Evolutionary conservation across 2,888 invertebrate species (phyloP), one percentile per base, ranked within the genome.

Genomic region (Diabrotica balteata): DNA sequence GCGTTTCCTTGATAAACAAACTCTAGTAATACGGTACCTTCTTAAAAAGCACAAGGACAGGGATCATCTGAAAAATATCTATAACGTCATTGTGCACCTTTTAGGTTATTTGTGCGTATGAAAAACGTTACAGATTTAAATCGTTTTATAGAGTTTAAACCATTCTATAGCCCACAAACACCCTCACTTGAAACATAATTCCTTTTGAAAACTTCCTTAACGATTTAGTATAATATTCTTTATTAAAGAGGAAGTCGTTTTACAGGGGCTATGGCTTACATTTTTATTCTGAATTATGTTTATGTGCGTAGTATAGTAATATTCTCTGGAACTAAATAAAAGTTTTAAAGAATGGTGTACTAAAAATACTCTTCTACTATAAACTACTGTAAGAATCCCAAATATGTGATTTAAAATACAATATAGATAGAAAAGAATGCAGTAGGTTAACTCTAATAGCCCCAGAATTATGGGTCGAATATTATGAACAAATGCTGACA

Each of bases 21-120:
- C 5, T 32, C 32, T 2, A 32, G 4, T 2, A 32, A 32, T 32
- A 5, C 32, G 11, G 60, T 54, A 45, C 45, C 53, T 57, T 57
- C 42, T 58, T 58, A 49, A 63, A 63, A 60, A 51, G 66, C 66
- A 58, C 61, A 62, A 66, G 67, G 52, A 61, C 53, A 70, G 55
- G 59, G 59, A 67, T 67, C 74, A 78, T 79, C 79, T 77, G 73
- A 72, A 78, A 74, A 76, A 78, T 79, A 80, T 81, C 81, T 79
- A 80, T 81, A 80, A 80, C 76, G 72, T 77, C 76, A 81, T 80
- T 80, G 80, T 80, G 76, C 79, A 79, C 79, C 79, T 80, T 80
- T 77, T 75, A 77, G 74, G 76, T 74, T 79, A 75, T 78, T 78
- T 77, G 78, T 72, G 69, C 68, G 69, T 67, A 73, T 69, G 76